phyloP scores from a whole-genome alignment of 2,113 vertebrate genomes.

The Lepidothrix coronata region DNA sequence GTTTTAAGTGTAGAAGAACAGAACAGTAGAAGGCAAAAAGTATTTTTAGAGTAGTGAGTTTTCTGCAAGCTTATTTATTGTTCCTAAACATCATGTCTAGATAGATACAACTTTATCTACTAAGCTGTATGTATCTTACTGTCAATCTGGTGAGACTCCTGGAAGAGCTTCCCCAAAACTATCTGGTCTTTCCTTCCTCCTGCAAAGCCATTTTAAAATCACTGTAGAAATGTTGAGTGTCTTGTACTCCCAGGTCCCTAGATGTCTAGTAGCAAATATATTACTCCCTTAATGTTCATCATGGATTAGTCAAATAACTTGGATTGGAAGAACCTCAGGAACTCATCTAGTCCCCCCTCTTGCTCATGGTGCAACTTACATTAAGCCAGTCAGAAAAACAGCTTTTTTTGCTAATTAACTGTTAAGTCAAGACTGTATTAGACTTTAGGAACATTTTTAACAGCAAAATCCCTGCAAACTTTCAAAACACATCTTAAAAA shows the following conservation, averaged over 20 bases:
- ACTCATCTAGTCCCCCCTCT: not conserved
- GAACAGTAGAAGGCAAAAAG: not conserved
- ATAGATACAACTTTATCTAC: not conserved
- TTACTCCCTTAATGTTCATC: not conserved
- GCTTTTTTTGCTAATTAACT: not conserved
- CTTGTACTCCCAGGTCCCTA: not conserved
- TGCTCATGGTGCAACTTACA: not conserved
- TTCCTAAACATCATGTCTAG: not conserved
- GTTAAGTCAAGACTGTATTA: not conserved
- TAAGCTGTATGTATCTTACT: not conserved
- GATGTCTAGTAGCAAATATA: not conserved
- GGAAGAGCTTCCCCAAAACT: not conserved
- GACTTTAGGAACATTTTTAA: not conserved
- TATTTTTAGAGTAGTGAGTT: not conserved
- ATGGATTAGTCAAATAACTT: rapidly evolving
- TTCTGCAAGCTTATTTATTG: not conserved
- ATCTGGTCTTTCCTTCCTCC: not conserved
- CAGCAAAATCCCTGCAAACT: not conserved
- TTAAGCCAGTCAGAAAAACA: not conserved
- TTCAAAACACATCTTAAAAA: not conserved
- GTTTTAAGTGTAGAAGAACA: not conserved
- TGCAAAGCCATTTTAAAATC: not conserved
- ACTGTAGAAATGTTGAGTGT: not conserved
- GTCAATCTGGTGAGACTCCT: not conserved
- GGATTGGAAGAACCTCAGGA: not conserved